Conservation (phyloP, 2,113 vertebrate genomes). For the Hemibagrus wyckioides region DNA sequence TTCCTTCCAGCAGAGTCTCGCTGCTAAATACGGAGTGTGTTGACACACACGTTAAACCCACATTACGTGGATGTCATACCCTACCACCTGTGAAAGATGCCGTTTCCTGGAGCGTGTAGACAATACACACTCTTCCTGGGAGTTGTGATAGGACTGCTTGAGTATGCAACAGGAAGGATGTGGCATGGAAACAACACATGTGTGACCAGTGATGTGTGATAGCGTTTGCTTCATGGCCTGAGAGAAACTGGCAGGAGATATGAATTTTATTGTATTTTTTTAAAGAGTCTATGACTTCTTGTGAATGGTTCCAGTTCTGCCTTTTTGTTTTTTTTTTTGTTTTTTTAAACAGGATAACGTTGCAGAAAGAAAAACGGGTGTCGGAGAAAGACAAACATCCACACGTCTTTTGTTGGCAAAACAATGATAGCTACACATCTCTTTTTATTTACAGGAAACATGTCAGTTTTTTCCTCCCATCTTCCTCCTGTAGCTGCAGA, state of each 20-base stretch:
- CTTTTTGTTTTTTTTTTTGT: neutral
- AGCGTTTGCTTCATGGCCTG: neutral
- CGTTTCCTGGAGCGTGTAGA: constrained; percentile 54
- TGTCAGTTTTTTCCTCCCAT: constrained; percentile 77
- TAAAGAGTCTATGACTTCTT: neutral
- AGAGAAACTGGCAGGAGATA: neutral
- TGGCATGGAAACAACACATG: constrained; percentile 29
- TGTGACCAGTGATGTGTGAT: neutral
- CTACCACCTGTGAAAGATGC: constrained; percentile 53
- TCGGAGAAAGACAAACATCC: constrained; percentile 58
- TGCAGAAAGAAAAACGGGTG: constrained; percentile 49
- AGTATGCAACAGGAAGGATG: constrained; percentile 52
- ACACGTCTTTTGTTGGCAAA: constrained; percentile 70
- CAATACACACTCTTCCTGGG: constrained; percentile 47
- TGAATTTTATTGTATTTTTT: neutral
- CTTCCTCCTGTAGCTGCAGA: constrained; percentile 71
- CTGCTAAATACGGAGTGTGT: constrained; percentile 37
- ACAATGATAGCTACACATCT: constrained; percentile 74
- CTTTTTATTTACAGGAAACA: constrained; percentile 76
- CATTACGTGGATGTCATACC: constrained; percentile 38
- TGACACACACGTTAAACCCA: constrained; percentile 34
- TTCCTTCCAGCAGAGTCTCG: constrained; percentile 41
- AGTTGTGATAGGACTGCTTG: constrained; percentile 29
- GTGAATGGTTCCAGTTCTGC: neutral
- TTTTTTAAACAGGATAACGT: constrained; percentile 39